These are phyloP conservation scores for Microplitis deprimator DNA, from an alignment of 2,888 invertebrate genomes.

Conservation along the genomic window DNA sequence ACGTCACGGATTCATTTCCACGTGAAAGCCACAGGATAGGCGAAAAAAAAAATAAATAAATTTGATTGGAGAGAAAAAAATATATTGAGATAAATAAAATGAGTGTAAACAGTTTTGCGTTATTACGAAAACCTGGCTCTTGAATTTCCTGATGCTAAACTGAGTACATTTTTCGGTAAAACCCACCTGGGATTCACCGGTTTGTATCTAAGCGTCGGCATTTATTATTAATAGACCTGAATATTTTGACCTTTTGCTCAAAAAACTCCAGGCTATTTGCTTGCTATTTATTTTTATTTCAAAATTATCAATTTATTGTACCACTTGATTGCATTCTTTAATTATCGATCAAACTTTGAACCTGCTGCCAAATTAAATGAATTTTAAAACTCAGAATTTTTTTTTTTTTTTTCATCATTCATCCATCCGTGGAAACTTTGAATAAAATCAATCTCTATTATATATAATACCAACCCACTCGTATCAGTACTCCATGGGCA, in stretches of 20 bases:
- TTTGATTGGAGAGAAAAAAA: background rate
- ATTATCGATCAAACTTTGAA: too few relatives aligned
- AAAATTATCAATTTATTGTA: too few relatives aligned
- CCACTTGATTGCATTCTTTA: too few relatives aligned
- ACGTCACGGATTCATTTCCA: conserved; percentile 4
- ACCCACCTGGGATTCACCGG: background rate
- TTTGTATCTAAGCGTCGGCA: conserved; percentile 9
- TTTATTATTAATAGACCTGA: conserved; percentile 26
- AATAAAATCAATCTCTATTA: too few relatives aligned
- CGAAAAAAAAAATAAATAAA: conserved; percentile 1
- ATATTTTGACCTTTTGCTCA: background rate
- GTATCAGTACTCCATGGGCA: too few relatives aligned
- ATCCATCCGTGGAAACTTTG: too few relatives aligned
- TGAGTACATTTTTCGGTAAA: conserved; percentile 25
- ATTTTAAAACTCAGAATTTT: too few relatives aligned
- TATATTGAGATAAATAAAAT: background rate
- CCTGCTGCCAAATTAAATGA: too few relatives aligned
- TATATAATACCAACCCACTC: too few relatives aligned
- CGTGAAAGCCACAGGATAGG: conserved; percentile 1
- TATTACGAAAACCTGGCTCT: background rate
- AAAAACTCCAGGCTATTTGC: background rate
- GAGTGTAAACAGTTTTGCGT: background rate
- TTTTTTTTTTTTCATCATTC: too few relatives aligned
- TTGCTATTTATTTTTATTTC: background rate
- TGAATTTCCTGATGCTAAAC: conserved; percentile 13